Base-by-base conservation (phyloP, 2,113 vertebrate species). In the Podarcis muralis region DNA sequence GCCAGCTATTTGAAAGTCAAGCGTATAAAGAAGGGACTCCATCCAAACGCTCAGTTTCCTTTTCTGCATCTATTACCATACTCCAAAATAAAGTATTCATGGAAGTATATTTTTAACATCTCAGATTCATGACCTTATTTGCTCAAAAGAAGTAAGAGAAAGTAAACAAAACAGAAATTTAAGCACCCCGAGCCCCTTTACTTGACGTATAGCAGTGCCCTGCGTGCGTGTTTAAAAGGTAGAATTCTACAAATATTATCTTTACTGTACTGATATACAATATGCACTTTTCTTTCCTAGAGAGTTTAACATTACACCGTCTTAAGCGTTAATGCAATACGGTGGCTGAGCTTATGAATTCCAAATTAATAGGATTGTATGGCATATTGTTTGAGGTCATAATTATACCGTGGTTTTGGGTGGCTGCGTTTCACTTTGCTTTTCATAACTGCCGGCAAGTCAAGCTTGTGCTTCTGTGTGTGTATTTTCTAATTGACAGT, bases 71-170 rank as follows among this genome's bases (percentile, higher is more conserved):
- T 90, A 83, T 90, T 92, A 81, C 80, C 88, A 84, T 2, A 20
- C n/a, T 94, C 88, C 88, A 93, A 91, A 93, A 89, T 87, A 85
- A 83, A 57, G 71, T 81, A 43, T 85, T 71, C 5, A 25, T 91
- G 43, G 30, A 16, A 93, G 15, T 92, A 89, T 93, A 90, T 93
- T 94, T 95, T 94, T 93, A 83, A 87, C 85, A 69, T 95, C 93
- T 83, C 25, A 83, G 88, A 87, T 12, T 84, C 30, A 65, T 91
- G 84, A 20, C 30, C 91, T 43, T 90, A 0, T 95, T 93, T 92
- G 65, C 48, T 2, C 84, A 79, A 87, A 35, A 23, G 62, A 90
- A n/a, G 6, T 88, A 25, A 37, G 84, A 90, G 81, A 76, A 94
- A 86, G 75, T 79, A 83, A 78, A 81, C 11, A 65, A 65, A 78